Conservation (phyloP, 2,888 invertebrate species). For the Hybos culiciformis region DNA sequence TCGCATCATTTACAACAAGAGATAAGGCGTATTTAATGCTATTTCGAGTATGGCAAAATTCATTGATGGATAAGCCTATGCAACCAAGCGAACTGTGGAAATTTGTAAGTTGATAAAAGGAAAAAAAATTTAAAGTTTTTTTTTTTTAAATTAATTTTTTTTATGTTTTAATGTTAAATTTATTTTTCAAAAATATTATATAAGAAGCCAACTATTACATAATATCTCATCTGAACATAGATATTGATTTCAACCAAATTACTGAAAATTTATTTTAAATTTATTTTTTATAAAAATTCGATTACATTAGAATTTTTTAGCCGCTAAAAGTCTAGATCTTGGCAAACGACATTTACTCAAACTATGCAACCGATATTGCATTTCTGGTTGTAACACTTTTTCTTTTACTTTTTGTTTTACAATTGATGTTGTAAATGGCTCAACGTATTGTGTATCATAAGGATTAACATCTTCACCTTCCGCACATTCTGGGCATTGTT, state of each 20-base stretch:
- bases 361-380: conserved; percentile 33
- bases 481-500: conserved; percentile 35
- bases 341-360: conserved; percentile 32
- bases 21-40: conserved; percentile 94
- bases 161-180: too few relatives aligned
- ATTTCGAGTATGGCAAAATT: conserved; percentile 93
- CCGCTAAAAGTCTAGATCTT: conserved; percentile 28
- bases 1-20: conserved; percentile 85
- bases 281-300: too few relatives aligned
- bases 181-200: too few relatives aligned
- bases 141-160: too few relatives aligned
- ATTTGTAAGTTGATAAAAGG: conserved; percentile 66
- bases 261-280: too few relatives aligned
- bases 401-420: conserved; percentile 27
- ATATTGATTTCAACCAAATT: too few relatives aligned
- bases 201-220: too few relatives aligned
- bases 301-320: too few relatives aligned
- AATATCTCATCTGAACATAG: too few relatives aligned
- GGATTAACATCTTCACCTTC: conserved; percentile 32
- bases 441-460: conserved; percentile 26
- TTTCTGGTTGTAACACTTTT: conserved; percentile 31
- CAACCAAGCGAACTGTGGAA: conserved; percentile 74
- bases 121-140: too few relatives aligned
- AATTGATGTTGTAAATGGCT: conserved; percentile 12
- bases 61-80: conserved; percentile 79